Conservation (phyloP, 1,140 invertebrate species). For the Myzus persicae region DNA sequence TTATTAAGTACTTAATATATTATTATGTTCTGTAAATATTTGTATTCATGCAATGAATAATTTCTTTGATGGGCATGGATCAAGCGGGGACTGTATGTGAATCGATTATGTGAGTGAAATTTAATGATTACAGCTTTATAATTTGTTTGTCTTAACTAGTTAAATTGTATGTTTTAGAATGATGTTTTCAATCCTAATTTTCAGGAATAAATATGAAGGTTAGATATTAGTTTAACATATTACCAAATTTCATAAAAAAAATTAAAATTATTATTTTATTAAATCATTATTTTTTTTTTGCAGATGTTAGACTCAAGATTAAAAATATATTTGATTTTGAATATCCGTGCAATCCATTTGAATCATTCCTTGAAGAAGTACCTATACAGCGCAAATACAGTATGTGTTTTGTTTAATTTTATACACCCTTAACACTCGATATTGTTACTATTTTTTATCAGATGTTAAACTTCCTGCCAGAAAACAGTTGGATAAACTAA, state of each 20-base stretch:
- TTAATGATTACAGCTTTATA: neutral
- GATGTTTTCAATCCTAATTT: neutral
- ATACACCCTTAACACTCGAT: neutral
- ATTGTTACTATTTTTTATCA: neutral
- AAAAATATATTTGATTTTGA: neutral
- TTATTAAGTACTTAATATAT: neutral
- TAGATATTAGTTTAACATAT: conserved; percentile 2
- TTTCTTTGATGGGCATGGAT: conserved; percentile 24
- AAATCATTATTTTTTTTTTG: neutral
- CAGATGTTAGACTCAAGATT: neutral
- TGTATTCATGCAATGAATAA: neutral
- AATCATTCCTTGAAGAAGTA: conserved; percentile 9
- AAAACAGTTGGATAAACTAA: conserved; percentile 43
- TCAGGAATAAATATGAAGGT: conserved; percentile 8
- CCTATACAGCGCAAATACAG: conserved; percentile 32
- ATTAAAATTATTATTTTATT: neutral
- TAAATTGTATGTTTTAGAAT: conserved; percentile 9
- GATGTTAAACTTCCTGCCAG: conserved; percentile 26
- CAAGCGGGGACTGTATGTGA: neutral
- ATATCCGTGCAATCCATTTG: neutral
- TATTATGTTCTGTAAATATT: neutral
- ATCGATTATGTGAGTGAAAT: neutral
- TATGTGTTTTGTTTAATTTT: neutral
- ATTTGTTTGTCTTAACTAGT: neutral
- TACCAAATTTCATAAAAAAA: neutral